Conservation (phyloP, 2,113 vertebrate genomes). For the Monarcha castaneiventris region DNA sequence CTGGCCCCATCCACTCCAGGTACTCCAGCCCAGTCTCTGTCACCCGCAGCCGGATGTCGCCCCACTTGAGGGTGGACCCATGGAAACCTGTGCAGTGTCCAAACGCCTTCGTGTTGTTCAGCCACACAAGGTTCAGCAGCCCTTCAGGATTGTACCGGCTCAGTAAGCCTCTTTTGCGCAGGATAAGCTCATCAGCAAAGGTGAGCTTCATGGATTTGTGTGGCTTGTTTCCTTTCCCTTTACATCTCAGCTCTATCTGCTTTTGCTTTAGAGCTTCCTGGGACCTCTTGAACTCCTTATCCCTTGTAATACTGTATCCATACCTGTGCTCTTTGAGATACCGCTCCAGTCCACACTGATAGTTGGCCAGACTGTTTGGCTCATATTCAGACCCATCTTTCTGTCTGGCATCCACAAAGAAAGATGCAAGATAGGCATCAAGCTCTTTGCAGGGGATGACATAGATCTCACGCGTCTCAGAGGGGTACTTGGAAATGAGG, state of each 20-base stretch:
- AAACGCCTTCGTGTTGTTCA: conserved; percentile 85
- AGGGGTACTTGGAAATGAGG: conserved; percentile 84
- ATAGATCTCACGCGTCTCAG: conserved; percentile 82
- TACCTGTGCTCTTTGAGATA: conserved; percentile 85
- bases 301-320: conserved; percentile 83
- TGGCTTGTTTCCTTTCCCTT: conserved; percentile 85
- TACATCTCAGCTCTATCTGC: conserved; percentile 81
- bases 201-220: conserved; percentile 89
- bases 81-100: conserved; percentile 86
- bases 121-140: conserved; percentile 84
- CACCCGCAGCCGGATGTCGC: conserved; percentile 79
- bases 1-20: conserved; percentile 84
- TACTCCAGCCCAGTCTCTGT: conserved; percentile 82
- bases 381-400: conserved; percentile 87
- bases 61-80: conserved; percentile 84
- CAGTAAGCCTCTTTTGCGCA: conserved; percentile 81
- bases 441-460: conserved; percentile 83
- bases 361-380: conserved; percentile 86
- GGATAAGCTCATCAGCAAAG: conserved; percentile 83
- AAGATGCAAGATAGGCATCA: conserved; percentile 83
- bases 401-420: conserved; percentile 85
- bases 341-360: conserved; percentile 84
- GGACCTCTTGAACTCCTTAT: conserved; percentile 84
- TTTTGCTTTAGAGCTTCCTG: conserved; percentile 87
- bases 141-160: conserved; percentile 84